phyloP scores from a whole-genome alignment of 2,888 invertebrate species.

The Patella pellucida region DNA sequence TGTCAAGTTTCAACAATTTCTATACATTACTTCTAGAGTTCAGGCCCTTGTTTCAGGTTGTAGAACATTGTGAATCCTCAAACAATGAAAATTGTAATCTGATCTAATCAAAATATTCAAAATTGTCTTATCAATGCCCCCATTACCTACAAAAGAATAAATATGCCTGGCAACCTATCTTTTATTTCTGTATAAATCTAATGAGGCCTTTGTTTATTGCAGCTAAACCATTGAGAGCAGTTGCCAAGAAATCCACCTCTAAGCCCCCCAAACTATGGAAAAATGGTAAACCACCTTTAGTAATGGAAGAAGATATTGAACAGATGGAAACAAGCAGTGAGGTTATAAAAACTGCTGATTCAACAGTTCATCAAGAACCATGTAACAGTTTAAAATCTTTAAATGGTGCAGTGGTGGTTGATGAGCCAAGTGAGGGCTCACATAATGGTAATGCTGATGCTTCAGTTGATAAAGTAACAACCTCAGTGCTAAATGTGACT shows the following conservation, averaged over 20 bases:
- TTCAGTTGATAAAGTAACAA: background rate
- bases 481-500: background rate
- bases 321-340: slow-evolving; percentile 20
- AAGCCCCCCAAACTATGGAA: slow-evolving; percentile 22
- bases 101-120: too few relatives aligned
- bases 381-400: slow-evolving; percentile 35
- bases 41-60: too few relatives aligned
- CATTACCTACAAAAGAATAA: too few relatives aligned
- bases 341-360: slow-evolving; percentile 8
- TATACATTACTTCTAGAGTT: too few relatives aligned
- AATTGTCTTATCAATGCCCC: too few relatives aligned
- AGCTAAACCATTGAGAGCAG: slow-evolving; percentile 14
- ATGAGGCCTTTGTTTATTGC: too few relatives aligned
- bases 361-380: slow-evolving; percentile 31
- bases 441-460: too few relatives aligned
- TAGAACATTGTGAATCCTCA: too few relatives aligned
- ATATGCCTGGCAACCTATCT: too few relatives aligned
- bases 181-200: too few relatives aligned
- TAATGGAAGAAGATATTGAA: slow-evolving; percentile 16
- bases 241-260: slow-evolving; percentile 26
- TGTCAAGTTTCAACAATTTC: too few relatives aligned
- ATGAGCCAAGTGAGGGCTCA: slow-evolving; percentile 7
- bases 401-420: slow-evolving; percentile 24
- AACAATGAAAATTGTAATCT: too few relatives aligned
- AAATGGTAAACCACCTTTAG: background rate